Evolutionary conservation across 2,888 invertebrate genomes (phyloP), one percentile per base, ranked within the genome.

Genomic region (Synanthedon myopaeformis): DNA sequence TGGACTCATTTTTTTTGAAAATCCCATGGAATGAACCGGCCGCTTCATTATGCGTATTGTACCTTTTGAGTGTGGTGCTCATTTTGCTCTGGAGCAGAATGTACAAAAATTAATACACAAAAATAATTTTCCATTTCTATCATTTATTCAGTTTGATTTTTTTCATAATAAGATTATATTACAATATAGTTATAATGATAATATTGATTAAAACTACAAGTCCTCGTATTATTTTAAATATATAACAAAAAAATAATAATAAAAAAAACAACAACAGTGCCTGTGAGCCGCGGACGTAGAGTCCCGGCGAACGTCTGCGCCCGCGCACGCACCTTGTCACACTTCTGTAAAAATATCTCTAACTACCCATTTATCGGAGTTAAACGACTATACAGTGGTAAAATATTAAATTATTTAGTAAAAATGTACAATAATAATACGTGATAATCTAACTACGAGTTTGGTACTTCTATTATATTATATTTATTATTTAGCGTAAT

Each of bases 111-210:
- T 13, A 49, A 11, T 56, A 66, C 62, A 69, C 69, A 58, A 61
- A 52, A 35, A 51, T 59, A 60, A 59, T 72, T 35, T 35, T 79
- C 83, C 72, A 70, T 79, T 83, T 85, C 84, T 84, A 85, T 86
- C 79, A 81, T 82, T 83, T 83, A 84, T 82, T 82, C 83, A 77
- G 82, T 84, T 87, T 85, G 82, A 85, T 85, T 87, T 84, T 82
- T 85, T 87, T 82, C 84, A 86, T 85, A 87, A 86, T 87, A 86
- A 84, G 87, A 87, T 87, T 87, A 87, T 87, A 85, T 85, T 87
- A 87, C 87, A 87, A 86, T 87, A 87, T 82, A 82, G 55, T 58
- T 56, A 59, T 85, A 84, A 85, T 84, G 82, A 84, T 86, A 87
- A 87, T 87, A 85, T 84, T 85, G 82, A 84, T 79, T 80, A 85